phyloP scores from a whole-genome alignment of 2,113 vertebrate genomes.

The Erythrocercus mccallii region DNA sequence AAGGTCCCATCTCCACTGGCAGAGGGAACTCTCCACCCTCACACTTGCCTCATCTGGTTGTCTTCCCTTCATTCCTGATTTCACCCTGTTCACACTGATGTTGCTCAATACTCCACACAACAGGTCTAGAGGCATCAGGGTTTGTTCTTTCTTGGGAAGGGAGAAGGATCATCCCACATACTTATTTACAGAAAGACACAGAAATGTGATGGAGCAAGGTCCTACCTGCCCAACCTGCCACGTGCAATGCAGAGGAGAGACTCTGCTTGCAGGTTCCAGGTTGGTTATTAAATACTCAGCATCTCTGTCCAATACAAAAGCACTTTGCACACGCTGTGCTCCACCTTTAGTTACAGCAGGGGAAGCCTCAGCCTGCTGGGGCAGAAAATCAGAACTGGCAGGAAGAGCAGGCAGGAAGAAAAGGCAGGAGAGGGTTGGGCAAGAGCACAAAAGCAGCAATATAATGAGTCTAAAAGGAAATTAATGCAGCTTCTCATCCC shows the following conservation, averaged over 20 bases:
- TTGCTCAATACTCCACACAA: background rate
- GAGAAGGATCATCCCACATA: background rate
- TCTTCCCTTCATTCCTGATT: background rate
- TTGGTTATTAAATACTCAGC: background rate
- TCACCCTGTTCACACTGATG: background rate
- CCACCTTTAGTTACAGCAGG: background rate
- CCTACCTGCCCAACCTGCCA: background rate
- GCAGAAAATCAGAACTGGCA: background rate
- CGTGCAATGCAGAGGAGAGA: rapidly evolving
- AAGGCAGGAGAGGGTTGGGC: background rate
- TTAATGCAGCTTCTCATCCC: background rate
- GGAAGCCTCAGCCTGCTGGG: background rate
- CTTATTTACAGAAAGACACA: background rate
- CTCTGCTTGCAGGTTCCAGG: background rate
- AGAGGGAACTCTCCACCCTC: background rate
- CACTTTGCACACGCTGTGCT: background rate
- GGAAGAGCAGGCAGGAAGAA: background rate
- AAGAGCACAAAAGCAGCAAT: background rate
- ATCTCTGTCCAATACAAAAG: background rate
- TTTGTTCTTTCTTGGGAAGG: background rate
- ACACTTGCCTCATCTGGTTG: background rate
- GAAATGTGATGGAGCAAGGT: background rate
- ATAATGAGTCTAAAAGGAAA: background rate
- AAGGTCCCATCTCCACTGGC: background rate
- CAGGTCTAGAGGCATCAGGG: background rate